Conservation (phyloP, 2,888 invertebrate genomes). For the Busseola fusca region DNA sequence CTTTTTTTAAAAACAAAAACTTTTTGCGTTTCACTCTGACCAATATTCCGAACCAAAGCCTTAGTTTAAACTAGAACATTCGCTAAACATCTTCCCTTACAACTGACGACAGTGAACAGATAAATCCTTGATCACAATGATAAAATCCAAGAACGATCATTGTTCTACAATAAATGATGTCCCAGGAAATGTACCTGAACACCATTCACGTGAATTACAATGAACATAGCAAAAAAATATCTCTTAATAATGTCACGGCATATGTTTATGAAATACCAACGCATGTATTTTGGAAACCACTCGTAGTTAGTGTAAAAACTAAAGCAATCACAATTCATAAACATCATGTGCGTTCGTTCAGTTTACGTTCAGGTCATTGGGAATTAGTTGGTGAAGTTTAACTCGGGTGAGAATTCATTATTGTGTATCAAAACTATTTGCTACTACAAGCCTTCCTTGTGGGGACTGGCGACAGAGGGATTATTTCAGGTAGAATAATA, state of each 20-base stretch:
- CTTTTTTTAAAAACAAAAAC: not conserved
- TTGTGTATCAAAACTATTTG: slow-evolving; percentile 11
- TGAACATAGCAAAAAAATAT: slow-evolving; percentile 40
- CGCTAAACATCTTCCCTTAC: not conserved
- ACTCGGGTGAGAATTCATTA: slow-evolving; percentile 36
- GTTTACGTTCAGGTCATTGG: slow-evolving; percentile 48
- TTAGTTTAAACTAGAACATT: not conserved
- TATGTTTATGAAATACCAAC: slow-evolving; percentile 71
- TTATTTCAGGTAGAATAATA: slow-evolving; percentile 44
- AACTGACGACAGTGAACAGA: not conserved
- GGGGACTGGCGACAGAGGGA: slow-evolving; percentile 9
- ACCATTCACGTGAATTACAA: slow-evolving; percentile 31
- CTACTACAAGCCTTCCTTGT: slow-evolving; percentile 21
- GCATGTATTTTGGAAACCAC: slow-evolving; percentile 71
- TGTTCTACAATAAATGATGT: not conserved
- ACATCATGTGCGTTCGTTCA: slow-evolving; percentile 51
- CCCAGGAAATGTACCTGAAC: not conserved
- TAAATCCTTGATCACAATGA: not conserved
- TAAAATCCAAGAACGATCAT: not conserved
- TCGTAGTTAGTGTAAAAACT: slow-evolving; percentile 70
- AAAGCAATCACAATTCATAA: slow-evolving; percentile 63
- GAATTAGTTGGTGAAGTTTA: slow-evolving; percentile 45
- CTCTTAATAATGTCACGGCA: slow-evolving; percentile 56
- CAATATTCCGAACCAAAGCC: not conserved
- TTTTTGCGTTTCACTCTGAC: no score